A percentile compares a stretch with the other conserved stretches of the same genome.
Conservation (phyloP, 2,888 invertebrate genomes). For the Blastobasis lacticolella region DNA sequence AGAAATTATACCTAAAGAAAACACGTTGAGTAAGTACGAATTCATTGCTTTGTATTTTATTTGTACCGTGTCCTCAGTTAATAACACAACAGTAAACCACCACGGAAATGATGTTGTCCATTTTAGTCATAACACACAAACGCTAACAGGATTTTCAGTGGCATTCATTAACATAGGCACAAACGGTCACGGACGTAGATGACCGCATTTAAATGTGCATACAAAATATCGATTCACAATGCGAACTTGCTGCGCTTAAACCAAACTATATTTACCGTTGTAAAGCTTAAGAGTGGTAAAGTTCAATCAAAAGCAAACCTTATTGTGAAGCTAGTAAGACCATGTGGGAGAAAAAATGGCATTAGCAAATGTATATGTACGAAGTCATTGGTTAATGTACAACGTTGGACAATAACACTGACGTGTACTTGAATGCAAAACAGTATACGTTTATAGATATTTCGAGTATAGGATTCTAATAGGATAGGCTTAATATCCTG, state of each 20-base stretch:
- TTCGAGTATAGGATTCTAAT: conserved; percentile 51
- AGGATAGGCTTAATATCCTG: conserved; percentile 38
- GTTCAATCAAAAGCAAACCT: conserved; percentile 19
- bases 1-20: too few relatives aligned
- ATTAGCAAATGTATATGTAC: neutral
- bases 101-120: too few relatives aligned
- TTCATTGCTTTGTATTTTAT: too few relatives aligned
- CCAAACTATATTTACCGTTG: conserved; percentile 32
- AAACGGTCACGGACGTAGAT: conserved; percentile 48
- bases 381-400: conserved; percentile 20
- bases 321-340: conserved; percentile 15
- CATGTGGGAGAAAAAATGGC: conserved; percentile 11
- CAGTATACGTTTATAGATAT: conserved; percentile 57
- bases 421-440: conserved; percentile 66
- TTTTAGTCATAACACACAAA: too few relatives aligned
- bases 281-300: conserved; percentile 5
- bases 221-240: conserved; percentile 53
- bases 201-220: conserved; percentile 71
- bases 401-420: conserved; percentile 62
- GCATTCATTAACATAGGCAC: conserved; percentile 35
- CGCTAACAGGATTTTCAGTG: conserved; percentile 1
- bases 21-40: too few relatives aligned
- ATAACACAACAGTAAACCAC: too few relatives aligned
- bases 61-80: too few relatives aligned
- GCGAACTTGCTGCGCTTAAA: conserved; percentile 38